Percentiles rank a stretch among this genome's conserved stretches.
Evolutionary conservation across 2,113 vertebrate species (phyloP).

Genomic region (Mobula hypostoma): DNA sequence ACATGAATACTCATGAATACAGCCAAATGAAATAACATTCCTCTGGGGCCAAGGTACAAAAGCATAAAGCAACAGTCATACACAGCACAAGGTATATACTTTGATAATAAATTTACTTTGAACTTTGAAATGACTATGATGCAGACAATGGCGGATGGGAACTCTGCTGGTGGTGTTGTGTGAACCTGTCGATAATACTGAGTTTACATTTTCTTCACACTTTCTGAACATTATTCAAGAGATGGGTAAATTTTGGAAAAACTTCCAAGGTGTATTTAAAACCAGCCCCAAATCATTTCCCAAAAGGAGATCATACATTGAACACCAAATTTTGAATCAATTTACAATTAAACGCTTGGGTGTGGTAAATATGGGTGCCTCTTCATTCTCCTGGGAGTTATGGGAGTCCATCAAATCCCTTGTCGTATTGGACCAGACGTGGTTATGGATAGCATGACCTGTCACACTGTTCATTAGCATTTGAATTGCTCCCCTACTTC

Average conservation of each 20-base stretch:
- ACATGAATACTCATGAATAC: too few species aligned
- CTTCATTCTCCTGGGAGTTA: too few species aligned
- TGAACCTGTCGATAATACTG: neutral
- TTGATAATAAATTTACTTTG: too few species aligned
- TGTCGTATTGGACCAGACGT: too few species aligned
- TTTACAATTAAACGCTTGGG: neutral
- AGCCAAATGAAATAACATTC: too few species aligned
- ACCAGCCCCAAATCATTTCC: neutral
- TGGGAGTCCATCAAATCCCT: too few species aligned
- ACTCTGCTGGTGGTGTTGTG: neutral
- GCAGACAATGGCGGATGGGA: neutral
- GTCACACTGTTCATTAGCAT: neutral
- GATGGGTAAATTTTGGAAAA: neutral
- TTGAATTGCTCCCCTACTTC: neutral
- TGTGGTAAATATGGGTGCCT: neutral
- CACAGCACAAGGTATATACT: too few species aligned
- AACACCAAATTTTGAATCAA: neutral
- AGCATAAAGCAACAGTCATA: too few species aligned
- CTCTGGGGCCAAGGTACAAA: too few species aligned
- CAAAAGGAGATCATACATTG: neutral
- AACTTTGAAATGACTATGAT: neutral
- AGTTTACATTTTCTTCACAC: neutral
- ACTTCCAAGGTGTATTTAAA: neutral
- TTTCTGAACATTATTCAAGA: neutral
- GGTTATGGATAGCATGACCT: neutral